Evolutionary conservation across 2,797 vertebrate genomes (phyloP).

Genomic region (Schizopygopsis malacanthus): DNA sequence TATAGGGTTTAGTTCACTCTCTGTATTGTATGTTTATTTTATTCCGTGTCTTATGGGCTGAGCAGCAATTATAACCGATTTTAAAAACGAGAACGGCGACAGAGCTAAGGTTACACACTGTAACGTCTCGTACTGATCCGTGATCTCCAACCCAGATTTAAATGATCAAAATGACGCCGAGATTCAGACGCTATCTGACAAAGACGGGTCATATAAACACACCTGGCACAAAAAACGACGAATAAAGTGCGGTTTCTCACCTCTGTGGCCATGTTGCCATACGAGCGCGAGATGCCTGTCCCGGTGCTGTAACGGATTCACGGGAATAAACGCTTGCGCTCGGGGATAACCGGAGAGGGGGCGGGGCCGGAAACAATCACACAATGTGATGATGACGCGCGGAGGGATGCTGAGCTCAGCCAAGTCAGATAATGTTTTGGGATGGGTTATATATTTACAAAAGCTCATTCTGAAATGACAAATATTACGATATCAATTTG

Average conservation of each 20-base stretch:
- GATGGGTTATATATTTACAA: background rate
- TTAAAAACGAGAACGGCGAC: background rate
- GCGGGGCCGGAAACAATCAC: conserved; percentile 46
- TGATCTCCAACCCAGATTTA: background rate
- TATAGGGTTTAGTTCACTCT: background rate
- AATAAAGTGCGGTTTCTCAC: conserved; percentile 67
- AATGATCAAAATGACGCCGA: background rate
- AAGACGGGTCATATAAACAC: background rate
- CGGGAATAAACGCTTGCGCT: conserved; percentile 54
- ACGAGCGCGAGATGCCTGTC: conserved; percentile 70
- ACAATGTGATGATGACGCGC: background rate
- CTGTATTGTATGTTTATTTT: background rate
- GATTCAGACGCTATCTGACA: background rate
- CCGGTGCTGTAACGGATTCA: conserved; percentile 69
- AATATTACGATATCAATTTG: background rate
- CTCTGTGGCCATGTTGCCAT: conserved; percentile 87
- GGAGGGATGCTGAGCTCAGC: background rate
- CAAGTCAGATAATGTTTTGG: background rate
- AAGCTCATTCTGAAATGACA: background rate
- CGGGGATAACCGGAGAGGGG: conserved; percentile 49
- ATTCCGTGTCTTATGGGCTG: background rate
- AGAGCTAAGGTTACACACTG: background rate
- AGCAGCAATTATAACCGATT: background rate
- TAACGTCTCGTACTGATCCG: conserved; percentile 14
- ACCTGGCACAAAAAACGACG: background rate